phyloP scores from a whole-genome alignment of 92 coral and sea anemone species.

The Anthopleura xanthogrammica region DNA sequence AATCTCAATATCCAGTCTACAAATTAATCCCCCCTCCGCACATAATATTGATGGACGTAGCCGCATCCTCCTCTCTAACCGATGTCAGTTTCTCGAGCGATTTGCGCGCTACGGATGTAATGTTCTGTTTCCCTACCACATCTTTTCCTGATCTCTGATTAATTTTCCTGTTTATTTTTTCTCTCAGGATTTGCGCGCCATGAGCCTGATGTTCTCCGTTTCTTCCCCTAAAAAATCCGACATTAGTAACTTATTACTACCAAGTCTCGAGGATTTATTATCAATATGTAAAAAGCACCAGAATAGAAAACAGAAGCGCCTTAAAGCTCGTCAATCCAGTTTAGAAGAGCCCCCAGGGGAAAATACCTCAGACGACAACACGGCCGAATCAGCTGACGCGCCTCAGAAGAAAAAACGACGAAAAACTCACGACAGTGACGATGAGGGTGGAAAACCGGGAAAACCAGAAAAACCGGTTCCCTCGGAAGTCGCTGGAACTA shows the following conservation, averaged over 20 bases:
- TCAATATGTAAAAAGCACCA: conserved; percentile 73
- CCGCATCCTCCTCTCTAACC: neutral
- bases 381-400: conserved; percentile 42
- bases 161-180: no score
- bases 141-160: neutral
- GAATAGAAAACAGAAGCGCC: conserved; percentile 53
- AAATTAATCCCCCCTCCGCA: no score
- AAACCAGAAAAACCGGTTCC: conserved; percentile 10
- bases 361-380: conserved; percentile 17
- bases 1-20: no score
- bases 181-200: conserved; percentile 74
- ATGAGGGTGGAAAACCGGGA: conserved; percentile 8
- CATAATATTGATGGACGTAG: no score
- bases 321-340: conserved; percentile 37
- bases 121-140: neutral
- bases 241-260: conserved; percentile 67
- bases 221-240: conserved; percentile 78
- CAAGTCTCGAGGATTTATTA: conserved; percentile 70
- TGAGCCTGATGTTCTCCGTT: conserved; percentile 76
- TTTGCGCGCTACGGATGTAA: neutral
- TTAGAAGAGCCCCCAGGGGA: conserved; percentile 27
- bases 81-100: neutral
- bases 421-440: conserved; percentile 50
- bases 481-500: conserved; percentile 47
- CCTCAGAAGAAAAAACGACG: conserved; percentile 57